Conservation (phyloP, 2,113 vertebrate species). For the Pseudolaguvia tuberculata region DNA sequence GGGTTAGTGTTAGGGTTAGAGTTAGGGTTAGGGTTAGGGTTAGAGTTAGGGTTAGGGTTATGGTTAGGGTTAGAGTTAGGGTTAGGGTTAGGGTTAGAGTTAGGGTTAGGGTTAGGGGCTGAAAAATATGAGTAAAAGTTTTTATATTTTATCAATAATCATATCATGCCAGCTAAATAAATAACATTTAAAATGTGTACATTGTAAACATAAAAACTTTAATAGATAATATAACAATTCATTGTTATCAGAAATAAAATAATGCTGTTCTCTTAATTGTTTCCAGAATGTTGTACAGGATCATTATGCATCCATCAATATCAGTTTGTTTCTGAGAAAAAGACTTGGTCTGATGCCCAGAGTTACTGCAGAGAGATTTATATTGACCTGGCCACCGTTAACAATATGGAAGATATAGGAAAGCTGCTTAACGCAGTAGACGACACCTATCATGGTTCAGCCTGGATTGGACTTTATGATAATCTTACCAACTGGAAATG, state of each 20-base stretch:
- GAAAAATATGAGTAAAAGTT: not conserved
- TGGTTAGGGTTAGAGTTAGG: too few species aligned
- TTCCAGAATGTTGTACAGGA: not conserved
- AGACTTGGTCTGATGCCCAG: constrained; percentile 33
- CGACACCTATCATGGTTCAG: not conserved
- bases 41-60: too few species aligned
- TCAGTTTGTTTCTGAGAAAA: constrained; percentile 15
- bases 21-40: too few species aligned
- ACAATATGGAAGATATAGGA: constrained; percentile 25
- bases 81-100: too few species aligned
- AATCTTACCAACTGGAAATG: constrained; percentile 17
- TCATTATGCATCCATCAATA: constrained; percentile 28
- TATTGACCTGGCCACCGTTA: constrained; percentile 36
- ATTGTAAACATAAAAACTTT: not conserved
- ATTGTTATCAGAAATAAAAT: not conserved
- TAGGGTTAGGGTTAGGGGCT: too few species aligned
- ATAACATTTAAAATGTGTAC: not conserved
- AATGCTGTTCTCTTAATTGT: not conserved
- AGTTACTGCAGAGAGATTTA: constrained; percentile 35
- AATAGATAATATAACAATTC: not conserved
- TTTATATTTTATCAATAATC: not conserved
- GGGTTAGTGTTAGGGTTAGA: too few species aligned
- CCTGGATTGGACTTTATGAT: constrained; percentile 4
- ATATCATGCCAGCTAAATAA: not conserved
- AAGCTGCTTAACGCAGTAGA: not conserved